Percentiles rank a stretch among this genome's conserved stretches.
Evolutionary conservation across 2,797 vertebrate genomes (phyloP).

Genomic region (Sebastes nivosus): DNA sequence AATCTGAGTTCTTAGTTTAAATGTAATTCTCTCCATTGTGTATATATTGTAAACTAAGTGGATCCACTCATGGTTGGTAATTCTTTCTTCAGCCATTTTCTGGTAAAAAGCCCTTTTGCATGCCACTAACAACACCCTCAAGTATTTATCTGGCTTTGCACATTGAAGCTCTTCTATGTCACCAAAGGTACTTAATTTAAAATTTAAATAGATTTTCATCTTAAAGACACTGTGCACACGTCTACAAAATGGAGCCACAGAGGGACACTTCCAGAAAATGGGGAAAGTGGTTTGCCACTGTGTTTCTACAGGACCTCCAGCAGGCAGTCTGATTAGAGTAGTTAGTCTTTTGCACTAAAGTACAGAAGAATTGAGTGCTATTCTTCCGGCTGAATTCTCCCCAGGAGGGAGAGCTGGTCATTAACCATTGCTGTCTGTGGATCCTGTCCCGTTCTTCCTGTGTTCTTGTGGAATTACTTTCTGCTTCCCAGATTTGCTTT

Average conservation of each 20-base stretch:
- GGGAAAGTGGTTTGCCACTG: background rate
- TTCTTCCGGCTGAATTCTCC: background rate
- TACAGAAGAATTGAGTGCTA: background rate
- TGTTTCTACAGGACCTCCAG: slow-evolving; percentile 2
- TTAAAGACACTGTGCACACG: background rate
- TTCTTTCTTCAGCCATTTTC: background rate
- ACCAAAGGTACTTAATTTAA: background rate
- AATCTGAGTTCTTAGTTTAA: background rate
- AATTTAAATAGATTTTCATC: background rate
- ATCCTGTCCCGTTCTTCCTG: background rate
- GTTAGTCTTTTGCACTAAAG: background rate
- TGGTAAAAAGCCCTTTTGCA: background rate
- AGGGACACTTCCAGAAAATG: background rate
- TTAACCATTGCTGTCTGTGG: background rate
- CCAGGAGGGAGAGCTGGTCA: background rate
- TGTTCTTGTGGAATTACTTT: background rate
- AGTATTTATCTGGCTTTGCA: background rate
- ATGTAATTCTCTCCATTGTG: background rate
- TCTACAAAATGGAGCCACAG: background rate
- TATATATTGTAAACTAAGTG: background rate
- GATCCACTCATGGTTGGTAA: background rate
- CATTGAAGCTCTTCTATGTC: background rate
- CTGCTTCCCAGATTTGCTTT: slow-evolving; percentile 8
- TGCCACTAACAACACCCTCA: background rate
- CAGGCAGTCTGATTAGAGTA: background rate